Percentiles rank a stretch among this genome's conserved stretches.
These are phyloP conservation scores for Acanthurus leucopareius DNA, from an alignment of 2,797 vertebrate species.

Conservation along the genomic window DNA sequence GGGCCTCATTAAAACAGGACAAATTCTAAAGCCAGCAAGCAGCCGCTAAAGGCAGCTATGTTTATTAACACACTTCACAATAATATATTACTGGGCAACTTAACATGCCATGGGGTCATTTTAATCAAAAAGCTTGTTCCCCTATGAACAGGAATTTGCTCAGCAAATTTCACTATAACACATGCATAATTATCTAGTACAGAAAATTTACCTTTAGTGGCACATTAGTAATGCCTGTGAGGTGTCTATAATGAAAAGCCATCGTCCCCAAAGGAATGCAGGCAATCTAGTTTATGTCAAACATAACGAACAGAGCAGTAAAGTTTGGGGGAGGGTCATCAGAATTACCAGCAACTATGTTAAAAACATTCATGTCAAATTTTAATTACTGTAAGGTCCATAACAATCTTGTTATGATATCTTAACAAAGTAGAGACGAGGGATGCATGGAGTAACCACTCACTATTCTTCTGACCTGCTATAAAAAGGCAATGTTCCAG, in stretches of 20 bases:
- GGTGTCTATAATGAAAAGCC: background rate
- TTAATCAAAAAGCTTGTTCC: conserved; percentile 7
- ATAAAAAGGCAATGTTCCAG: too few relatives aligned
- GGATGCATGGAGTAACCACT: too few relatives aligned
- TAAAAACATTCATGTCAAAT: too few relatives aligned
- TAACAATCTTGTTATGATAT: too few relatives aligned
- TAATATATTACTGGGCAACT: conserved; percentile 14
- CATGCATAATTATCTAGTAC: background rate
- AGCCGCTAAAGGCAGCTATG: background rate
- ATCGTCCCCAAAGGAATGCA: background rate
- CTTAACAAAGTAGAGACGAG: too few relatives aligned
- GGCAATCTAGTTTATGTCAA: background rate
- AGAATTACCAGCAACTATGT: too few relatives aligned
- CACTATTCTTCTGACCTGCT: too few relatives aligned
- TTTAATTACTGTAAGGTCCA: too few relatives aligned
- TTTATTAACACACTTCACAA: conserved; percentile 18
- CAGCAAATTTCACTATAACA: background rate
- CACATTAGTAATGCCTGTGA: background rate
- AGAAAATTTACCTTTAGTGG: background rate
- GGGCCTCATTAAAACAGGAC: conserved; percentile 38
- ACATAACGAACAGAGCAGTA: background rate
- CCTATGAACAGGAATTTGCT: background rate
- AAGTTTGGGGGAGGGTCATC: too few relatives aligned
- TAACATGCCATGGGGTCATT: background rate
- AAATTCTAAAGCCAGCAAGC: background rate